Percentiles rank a stretch among this genome's conserved stretches.
phyloP scores from a whole-genome alignment of 2,113 vertebrate species.

The Haliaeetus leucogaster region DNA sequence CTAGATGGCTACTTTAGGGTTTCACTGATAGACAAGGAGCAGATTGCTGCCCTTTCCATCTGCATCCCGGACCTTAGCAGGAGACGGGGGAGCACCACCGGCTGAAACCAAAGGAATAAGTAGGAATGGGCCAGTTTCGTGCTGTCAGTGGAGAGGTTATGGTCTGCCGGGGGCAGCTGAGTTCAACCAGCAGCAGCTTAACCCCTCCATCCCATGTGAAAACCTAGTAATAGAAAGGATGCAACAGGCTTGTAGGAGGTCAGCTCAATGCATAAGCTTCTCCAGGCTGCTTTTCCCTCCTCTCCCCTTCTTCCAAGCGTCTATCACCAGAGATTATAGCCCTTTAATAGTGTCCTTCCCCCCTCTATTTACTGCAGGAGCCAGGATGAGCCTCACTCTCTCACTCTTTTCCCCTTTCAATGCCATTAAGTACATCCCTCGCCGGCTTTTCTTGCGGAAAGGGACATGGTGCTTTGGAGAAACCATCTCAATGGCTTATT shows the following conservation, averaged over 20 bases:
- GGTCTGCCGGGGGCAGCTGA: neutral
- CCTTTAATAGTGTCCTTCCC: neutral
- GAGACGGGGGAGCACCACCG: neutral
- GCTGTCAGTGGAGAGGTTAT: neutral
- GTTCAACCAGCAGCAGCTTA: neutral
- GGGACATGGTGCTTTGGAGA: neutral
- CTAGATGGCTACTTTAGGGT: neutral
- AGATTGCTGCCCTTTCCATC: neutral
- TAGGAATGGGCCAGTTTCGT: too few species aligned
- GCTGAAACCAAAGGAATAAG: neutral
- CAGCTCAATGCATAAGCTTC: neutral
- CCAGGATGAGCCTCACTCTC: neutral
- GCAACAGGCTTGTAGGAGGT: neutral
- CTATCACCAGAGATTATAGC: neutral
- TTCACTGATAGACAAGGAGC: neutral
- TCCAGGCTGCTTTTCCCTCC: neutral
- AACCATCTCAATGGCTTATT: constrained; percentile 24
- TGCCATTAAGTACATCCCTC: neutral
- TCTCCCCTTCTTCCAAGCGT: neutral
- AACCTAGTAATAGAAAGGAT: neutral
- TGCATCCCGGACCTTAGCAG: accelerated
- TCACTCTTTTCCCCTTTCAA: neutral
- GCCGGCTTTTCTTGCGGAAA: neutral
- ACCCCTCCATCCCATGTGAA: neutral
- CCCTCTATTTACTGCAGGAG: neutral